A percentile compares a stretch with the other conserved stretches of the same genome.
phyloP scores from a whole-genome alignment of 2,888 invertebrate genomes.

The Siphlonurus alternatus region DNA sequence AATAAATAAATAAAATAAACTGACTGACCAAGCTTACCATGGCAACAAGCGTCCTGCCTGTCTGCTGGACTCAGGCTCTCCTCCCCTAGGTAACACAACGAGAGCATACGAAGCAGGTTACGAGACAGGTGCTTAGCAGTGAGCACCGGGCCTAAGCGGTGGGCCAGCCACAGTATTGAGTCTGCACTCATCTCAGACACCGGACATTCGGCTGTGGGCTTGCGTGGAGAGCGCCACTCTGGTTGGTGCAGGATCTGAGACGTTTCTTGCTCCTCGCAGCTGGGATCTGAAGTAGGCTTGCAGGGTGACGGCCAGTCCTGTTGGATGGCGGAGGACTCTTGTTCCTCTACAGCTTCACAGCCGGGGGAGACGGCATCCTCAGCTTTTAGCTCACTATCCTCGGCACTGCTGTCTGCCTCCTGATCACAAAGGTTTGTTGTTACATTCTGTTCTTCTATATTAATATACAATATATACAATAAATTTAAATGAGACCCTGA shows the following conservation, averaged over 20 bases:
- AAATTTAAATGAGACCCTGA: too few relatives aligned
- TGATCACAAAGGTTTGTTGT: too few relatives aligned
- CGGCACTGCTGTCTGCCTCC: too few relatives aligned
- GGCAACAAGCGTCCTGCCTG: constrained; percentile 7
- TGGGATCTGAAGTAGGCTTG: too few relatives aligned
- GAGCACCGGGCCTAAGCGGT: constrained; percentile 84
- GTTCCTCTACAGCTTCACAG: constrained; percentile 4
- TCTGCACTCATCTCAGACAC: constrained; percentile 67
- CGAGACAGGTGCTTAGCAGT: constrained; percentile 80
- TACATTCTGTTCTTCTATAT: too few relatives aligned
- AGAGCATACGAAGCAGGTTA: constrained; percentile 84
- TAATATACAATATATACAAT: too few relatives aligned
- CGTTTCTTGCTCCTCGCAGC: too few relatives aligned
- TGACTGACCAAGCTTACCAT: too few relatives aligned
- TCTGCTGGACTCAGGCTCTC: constrained; percentile 38
- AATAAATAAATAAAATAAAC: too few relatives aligned
- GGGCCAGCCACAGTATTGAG: constrained; percentile 80
- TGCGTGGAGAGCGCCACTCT: neutral
- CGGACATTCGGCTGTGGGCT: constrained; percentile 13
- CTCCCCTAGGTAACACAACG: constrained; percentile 78
- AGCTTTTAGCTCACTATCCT: neutral
- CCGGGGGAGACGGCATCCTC: constrained; percentile 4
- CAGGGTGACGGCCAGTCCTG: neutral
- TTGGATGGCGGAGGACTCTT: too few relatives aligned
- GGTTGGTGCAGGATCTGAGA: neutral